Evolutionary conservation across 2,797 vertebrate species (phyloP).

Genomic region (Gymnodraco acuticeps): DNA sequence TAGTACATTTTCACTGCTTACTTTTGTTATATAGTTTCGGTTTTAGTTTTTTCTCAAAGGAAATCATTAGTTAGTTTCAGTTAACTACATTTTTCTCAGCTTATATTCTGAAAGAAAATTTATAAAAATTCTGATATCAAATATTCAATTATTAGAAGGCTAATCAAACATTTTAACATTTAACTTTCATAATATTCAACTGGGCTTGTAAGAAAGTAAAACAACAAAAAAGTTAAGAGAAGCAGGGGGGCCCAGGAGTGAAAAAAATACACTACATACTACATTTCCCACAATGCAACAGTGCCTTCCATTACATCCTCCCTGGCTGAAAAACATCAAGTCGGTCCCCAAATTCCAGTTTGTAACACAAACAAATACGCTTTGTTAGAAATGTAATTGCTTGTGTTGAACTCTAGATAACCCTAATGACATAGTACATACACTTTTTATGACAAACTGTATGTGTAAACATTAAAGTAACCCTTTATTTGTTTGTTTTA

Average conservation of each 20-base stretch:
- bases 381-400: too few relatives aligned
- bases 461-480: too few relatives aligned
- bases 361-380: too few relatives aligned
- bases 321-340: neutral
- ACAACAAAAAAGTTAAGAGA: neutral
- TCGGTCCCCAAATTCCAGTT: neutral
- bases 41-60: too few relatives aligned
- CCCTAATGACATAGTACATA: too few relatives aligned
- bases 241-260: neutral
- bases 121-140: neutral
- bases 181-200: neutral
- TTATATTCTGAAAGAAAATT: neutral
- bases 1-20: too few relatives aligned
- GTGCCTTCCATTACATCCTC: neutral
- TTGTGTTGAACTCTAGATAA: too few relatives aligned
- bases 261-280: neutral
- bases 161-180: neutral
- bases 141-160: neutral
- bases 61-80: too few relatives aligned
- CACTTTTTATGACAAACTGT: too few relatives aligned
- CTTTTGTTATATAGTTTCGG: too few relatives aligned
- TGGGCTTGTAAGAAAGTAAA: accelerated
- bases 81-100: too few relatives aligned
- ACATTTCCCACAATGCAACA: slow-evolving; percentile 44
- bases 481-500: neutral